Conservation (phyloP, 2,888 invertebrate species). For the Spodoptera littoralis region DNA sequence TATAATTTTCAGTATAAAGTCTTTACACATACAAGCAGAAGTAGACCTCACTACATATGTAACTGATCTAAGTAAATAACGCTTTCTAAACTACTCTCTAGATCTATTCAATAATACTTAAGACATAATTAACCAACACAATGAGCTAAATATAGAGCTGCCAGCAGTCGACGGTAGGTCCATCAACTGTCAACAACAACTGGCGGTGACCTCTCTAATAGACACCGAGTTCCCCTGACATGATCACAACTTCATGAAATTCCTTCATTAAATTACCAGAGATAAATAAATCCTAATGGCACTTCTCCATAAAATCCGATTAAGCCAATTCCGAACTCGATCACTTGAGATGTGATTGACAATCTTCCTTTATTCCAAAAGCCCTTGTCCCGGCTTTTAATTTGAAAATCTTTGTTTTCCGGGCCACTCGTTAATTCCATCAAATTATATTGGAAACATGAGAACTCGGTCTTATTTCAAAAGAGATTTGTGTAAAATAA, state of each 20-base stretch:
- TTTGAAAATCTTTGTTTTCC: slow-evolving; percentile 4
- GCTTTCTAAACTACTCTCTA: too few relatives aligned
- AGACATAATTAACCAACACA: too few relatives aligned
- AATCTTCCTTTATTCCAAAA: slow-evolving; percentile 8
- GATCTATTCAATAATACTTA: too few relatives aligned
- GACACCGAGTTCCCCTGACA: too few relatives aligned
- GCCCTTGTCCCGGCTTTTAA: slow-evolving; percentile 6
- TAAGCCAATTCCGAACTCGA: slow-evolving; percentile 6
- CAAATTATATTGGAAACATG: slow-evolving; percentile 13
- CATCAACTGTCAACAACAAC: too few relatives aligned
- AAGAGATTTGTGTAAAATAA: slow-evolving; percentile 5
- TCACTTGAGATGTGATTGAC: slow-evolving; percentile 11
- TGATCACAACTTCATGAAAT: background rate
- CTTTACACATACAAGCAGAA: too few relatives aligned
- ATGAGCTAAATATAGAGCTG: too few relatives aligned
- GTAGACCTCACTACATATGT: too few relatives aligned
- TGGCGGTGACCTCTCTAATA: too few relatives aligned
- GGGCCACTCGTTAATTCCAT: slow-evolving; percentile 4
- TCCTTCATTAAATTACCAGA: background rate
- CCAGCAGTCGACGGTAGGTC: too few relatives aligned
- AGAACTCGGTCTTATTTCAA: background rate
- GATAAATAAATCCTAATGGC: slow-evolving; percentile 4
- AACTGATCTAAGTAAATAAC: too few relatives aligned
- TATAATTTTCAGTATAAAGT: too few relatives aligned
- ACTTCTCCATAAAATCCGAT: slow-evolving; percentile 6